Conservation (phyloP, 2,888 invertebrate genomes). For the Nomada flava region DNA sequence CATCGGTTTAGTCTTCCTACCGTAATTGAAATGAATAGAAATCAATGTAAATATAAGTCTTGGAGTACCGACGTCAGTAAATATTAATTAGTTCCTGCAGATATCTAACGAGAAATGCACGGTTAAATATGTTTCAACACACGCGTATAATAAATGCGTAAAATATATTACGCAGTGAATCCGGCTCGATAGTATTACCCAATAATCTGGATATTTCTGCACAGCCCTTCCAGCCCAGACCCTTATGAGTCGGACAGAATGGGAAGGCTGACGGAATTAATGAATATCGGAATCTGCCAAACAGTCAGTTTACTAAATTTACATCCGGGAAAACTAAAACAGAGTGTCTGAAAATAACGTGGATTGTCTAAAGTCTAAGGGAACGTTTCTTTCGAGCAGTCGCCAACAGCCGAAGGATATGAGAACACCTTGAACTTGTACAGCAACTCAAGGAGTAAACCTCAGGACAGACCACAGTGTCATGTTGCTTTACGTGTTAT, state of each 20-base stretch:
- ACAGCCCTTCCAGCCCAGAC: no score
- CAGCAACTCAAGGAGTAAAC: neutral
- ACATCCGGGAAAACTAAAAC: no score
- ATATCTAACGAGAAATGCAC: neutral
- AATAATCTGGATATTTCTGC: no score
- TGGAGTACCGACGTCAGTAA: neutral
- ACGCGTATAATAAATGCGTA: no score
- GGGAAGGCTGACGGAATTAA: no score
- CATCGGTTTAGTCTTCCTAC: neutral
- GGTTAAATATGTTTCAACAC: neutral
- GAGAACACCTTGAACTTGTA: neutral
- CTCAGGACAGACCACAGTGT: conserved; percentile 14
- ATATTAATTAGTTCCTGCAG: conserved; percentile 1
- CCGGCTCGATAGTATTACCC: no score
- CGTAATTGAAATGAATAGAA: neutral
- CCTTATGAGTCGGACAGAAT: no score
- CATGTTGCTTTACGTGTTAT: neutral
- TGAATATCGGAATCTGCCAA: no score
- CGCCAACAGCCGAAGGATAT: neutral
- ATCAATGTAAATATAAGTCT: neutral
- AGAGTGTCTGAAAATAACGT: no score
- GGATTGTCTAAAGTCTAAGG: no score
- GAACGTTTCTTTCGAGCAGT: neutral
- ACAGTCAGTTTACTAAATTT: no score
- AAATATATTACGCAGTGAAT: no score